Evolutionary conservation across 2,797 vertebrate species (phyloP).

Genomic region (Leptodactylus fallax): DNA sequence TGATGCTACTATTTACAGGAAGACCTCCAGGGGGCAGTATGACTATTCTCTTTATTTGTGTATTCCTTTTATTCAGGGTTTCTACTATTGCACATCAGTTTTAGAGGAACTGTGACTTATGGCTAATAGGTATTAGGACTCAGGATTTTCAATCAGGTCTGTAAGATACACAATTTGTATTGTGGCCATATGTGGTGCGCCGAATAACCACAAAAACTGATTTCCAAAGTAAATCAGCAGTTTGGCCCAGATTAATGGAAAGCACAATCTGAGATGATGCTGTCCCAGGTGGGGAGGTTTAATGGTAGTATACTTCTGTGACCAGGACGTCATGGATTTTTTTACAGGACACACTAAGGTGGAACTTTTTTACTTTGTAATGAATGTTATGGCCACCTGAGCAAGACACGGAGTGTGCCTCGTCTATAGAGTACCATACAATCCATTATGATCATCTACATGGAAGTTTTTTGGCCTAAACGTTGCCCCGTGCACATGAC

Average conservation of each 20-base stretch:
- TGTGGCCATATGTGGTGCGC: not conserved
- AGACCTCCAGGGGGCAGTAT: constrained; percentile 33
- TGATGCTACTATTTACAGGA: not conserved
- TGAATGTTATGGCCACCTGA: too few relatives aligned
- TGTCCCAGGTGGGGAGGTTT: too few relatives aligned
- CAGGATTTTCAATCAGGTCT: constrained; percentile 33
- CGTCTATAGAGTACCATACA: too few relatives aligned
- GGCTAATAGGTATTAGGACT: constrained; percentile 24
- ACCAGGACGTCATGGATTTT: too few relatives aligned
- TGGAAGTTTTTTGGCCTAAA: too few relatives aligned
- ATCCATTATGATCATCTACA: too few relatives aligned
- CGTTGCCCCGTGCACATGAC: too few relatives aligned
- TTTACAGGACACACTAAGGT: too few relatives aligned
- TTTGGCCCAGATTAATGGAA: not conserved
- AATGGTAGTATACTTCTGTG: too few relatives aligned
- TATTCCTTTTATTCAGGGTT: not conserved
- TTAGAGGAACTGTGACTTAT: constrained; percentile 8
- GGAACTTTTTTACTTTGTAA: too few relatives aligned
- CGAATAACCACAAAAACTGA: not conserved
- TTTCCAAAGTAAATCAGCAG: constrained; percentile 26
- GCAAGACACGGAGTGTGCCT: too few relatives aligned
- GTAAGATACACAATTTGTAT: constrained; percentile 12
- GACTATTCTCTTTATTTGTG: not conserved
- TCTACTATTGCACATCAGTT: not conserved
- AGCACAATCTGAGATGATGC: too few relatives aligned